Evolutionary conservation across 2,888 invertebrate genomes (phyloP), one percentile per base, ranked within the genome.

Genomic region (Mimas tiliae): DNA sequence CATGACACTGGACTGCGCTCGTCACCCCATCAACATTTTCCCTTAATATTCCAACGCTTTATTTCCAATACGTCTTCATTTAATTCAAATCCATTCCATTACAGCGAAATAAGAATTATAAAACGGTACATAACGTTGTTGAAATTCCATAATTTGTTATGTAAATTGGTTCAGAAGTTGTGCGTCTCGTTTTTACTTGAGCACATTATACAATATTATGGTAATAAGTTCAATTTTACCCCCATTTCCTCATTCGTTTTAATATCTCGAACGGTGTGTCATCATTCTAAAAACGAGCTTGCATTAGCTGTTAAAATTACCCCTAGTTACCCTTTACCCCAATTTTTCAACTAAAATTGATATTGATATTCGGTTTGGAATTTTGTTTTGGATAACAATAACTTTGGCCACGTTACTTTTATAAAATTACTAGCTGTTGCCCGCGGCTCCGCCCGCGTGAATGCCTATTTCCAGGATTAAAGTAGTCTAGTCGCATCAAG

Each of bases 171-270:
- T 58, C 38, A 16, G 42, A 58, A 58, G 58, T 58, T 58, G 58
- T 58, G 12, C 58, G 11, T 58, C 58, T 21, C 42, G 19, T 58
- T 38, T 52, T 53, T 42, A 58, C 58, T 12, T 19, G 12, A 58
- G 58, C 58, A 38, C 42, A 58, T 58, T 58, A 58, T 58, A 58
- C 58, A 42, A 42, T 42, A 58, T 58, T 58, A 58, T 58, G 58
- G 42, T 58, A 58, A 58, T 58, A 58, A 58, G 58, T 42, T 55
- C 55, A 55, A 58, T 58, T 58, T 58, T 14, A 58, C 38, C 42
- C 58, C 58, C 19, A 42, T 58, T 58, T 58, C 42, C 55, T 38
- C 42, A 58, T 42, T 58, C 58, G 58, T 58, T 58, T 42, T 58
- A 58, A 58, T 58, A 58, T 42, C 33, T 53, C 6, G 11, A 58